Base-by-base conservation (phyloP, 2,888 invertebrate species). In the Sminthurinus aureus region DNA sequence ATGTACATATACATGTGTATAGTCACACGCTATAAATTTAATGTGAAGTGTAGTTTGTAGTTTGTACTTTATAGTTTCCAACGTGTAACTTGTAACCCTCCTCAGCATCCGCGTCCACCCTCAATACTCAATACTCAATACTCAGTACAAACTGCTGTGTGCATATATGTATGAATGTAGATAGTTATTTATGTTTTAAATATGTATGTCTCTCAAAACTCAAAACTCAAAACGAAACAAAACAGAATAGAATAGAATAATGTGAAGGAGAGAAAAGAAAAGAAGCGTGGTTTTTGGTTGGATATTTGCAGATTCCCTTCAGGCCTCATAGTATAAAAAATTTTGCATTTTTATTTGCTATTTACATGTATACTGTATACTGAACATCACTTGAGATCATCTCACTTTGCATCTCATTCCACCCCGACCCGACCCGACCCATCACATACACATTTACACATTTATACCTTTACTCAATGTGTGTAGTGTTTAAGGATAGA, bases 261-360 rank as follows among this genome's bases (percentile, higher is more conserved):
- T 73, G 73, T 15, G 73, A 12, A 24, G 15, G 73, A 73, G 24
- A 26, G 24, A 24, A 26, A 73, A 15, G 15, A 24, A 15, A 11
- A 73, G 73, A 38, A 38, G 38, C 38, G 1, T 38, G 1, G 38
- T 38, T 38, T 38, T 38, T 38, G 1, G 1, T 38, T 38, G 38
- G 38, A 38, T 38, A 4, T 38, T 26, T 24, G 73, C 50, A 38
- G 38, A 76, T 50, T 58, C 58, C 77, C 77, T 77, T 77, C 77
- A 58, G 77, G 58, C 77, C n/a, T 18, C n/a, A 24, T 9, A 38
- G 38, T 38, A 20, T 22, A 22, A 22, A 58, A 24, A 77, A 22
- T 24, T 58, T 64, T 24, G 77, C 58, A 77, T 77, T 77, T 77
- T 77, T 58, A 20, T n/a, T n/a, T n/a, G n/a, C n/a, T n/a, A n/a